Evolutionary conservation across 2,113 vertebrate species (phyloP).

Genomic region (Numida meleagris): DNA sequence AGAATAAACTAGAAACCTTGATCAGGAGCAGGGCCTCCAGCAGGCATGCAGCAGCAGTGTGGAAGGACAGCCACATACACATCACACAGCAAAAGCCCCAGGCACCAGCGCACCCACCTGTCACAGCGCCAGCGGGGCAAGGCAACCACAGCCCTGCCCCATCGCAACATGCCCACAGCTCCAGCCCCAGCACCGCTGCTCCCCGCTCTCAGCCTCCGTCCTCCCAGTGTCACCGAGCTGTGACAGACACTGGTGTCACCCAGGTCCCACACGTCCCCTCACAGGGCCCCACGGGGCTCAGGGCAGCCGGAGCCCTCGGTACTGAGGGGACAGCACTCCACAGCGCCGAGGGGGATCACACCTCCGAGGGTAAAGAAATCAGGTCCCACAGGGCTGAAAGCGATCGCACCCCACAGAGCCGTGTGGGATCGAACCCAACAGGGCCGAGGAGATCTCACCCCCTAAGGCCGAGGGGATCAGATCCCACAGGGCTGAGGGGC

Average conservation of each 20-base stretch:
- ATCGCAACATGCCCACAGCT: too few species aligned
- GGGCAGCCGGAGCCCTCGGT: background rate
- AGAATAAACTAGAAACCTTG: constrained; percentile 18
- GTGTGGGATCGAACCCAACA: too few species aligned
- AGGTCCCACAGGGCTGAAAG: background rate
- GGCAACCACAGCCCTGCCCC: background rate
- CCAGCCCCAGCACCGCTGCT: accelerated
- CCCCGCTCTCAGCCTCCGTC: background rate
- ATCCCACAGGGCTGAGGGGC: background rate
- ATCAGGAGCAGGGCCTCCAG: constrained; percentile 28
- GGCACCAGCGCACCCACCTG: background rate
- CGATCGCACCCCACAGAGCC: background rate
- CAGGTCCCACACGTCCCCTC: too few species aligned
- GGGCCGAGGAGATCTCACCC: too few species aligned
- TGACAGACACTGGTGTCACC: background rate
- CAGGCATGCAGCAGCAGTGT: background rate
- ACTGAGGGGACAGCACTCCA: background rate
- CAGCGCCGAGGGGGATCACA: too few species aligned
- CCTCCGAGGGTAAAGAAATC: too few species aligned
- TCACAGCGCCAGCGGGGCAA: background rate
- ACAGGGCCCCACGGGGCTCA: too few species aligned
- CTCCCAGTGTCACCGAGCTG: too few species aligned
- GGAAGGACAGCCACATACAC: background rate
- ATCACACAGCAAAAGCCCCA: background rate
- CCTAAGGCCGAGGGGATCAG: too few species aligned